Evolutionary conservation across 2,113 vertebrate genomes (phyloP), one percentile per base, ranked within the genome.

Genomic region (Rhabdornis inornatus): DNA sequence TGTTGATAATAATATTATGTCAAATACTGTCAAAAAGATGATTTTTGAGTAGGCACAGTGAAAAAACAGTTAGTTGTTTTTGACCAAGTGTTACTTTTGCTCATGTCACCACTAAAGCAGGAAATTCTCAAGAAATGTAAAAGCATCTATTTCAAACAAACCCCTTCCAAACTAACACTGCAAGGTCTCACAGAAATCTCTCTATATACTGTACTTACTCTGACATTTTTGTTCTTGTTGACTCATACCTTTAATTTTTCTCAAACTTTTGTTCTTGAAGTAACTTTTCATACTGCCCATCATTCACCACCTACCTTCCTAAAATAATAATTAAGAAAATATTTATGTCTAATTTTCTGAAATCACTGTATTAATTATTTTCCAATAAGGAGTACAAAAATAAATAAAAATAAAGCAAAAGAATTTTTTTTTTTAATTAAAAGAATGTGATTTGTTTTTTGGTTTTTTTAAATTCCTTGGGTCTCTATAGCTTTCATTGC

Each of bases 391-490:
- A 72, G 4, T n/a, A 72, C 39, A 45, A 49, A 69, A 68, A 42
- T 13, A 70, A 50, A 27, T 0, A 33, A 30, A 80, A 53, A 27
- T 1, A 24, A 50, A 25, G 3, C 0, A 0, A 27, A 66, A 28
- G 1, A 12, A 12, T 40, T 40, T 2, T 9, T 14, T 50, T 49
- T 10, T 49, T 12, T 64, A 10, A n/a, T 53, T 82, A 63, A 30
- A 68, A 35, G 0, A 33, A 45, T 39, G 3, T 47, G 11, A 3
- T 30, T 61, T 28, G 16, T 13, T 40, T 8, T 19, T n/a, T n/a
- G 24, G 8, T 44, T 80, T 63, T 84, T 69, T 52, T 72, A 7
- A 35, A 31, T 61, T 77, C 20, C 16, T 68, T 3, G 2, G 20
- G 24, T 75, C 44, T 45, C 23, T 30, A 6, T 15, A 50, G 39